Percentiles rank a stretch among this genome's conserved stretches.
Conservation (phyloP, 1,140 invertebrate species). For the Nasonia longicornis region DNA sequence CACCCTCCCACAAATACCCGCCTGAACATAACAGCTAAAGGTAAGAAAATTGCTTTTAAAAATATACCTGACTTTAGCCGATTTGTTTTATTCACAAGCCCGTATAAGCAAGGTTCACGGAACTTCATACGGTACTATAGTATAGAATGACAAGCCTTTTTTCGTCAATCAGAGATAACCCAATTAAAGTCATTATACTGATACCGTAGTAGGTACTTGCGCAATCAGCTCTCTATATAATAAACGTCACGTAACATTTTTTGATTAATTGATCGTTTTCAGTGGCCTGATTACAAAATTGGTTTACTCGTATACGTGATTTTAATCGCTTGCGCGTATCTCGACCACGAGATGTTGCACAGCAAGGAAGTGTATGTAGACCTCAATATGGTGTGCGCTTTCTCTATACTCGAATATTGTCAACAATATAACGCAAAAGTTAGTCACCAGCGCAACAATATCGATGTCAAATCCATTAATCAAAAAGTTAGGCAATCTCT, state of each 20-base stretch:
- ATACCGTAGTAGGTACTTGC: not conserved
- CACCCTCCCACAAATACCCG: constrained; percentile 52
- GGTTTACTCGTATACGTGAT: not conserved
- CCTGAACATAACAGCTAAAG: constrained; percentile 48
- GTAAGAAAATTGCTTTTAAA: constrained; percentile 41
- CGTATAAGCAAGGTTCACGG: not conserved
- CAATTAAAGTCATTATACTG: not conserved
- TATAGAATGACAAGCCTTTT: not conserved
- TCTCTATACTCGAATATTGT: not conserved
- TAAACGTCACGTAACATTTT: not conserved
- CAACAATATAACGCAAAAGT: too few species aligned
- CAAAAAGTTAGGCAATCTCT: not conserved
- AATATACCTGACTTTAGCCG: too few species aligned
- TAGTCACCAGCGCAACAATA: not conserved
- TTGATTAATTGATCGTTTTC: not conserved
- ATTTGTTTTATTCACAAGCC: too few species aligned
- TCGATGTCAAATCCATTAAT: not conserved
- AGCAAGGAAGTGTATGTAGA: not conserved
- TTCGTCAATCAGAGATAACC: not conserved
- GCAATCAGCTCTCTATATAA: not conserved
- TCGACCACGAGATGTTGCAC: not conserved
- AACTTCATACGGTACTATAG: not conserved
- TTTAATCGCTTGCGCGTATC: not conserved
- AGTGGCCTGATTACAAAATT: not conserved
- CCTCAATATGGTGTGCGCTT: not conserved